A percentile compares a stretch with the other conserved stretches of the same genome.
phyloP scores from a whole-genome alignment of 2,888 invertebrate species.

The Acrobasis repandana region DNA sequence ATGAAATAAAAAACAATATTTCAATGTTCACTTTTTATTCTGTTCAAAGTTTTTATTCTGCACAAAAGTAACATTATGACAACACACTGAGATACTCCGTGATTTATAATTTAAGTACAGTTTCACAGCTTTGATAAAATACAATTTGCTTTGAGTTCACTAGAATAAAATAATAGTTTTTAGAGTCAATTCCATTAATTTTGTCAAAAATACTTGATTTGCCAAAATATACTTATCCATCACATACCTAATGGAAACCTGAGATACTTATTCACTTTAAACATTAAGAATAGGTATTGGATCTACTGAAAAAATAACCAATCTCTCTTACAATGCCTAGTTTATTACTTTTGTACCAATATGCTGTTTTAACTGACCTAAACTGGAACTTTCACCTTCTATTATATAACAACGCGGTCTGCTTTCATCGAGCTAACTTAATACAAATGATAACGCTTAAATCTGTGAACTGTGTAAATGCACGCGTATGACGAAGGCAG shows the following conservation, averaged over 20 bases:
- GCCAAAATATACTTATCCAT: slow-evolving; percentile 59
- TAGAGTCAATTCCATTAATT: slow-evolving; percentile 65
- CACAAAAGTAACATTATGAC: slow-evolving; percentile 77
- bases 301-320: slow-evolving; percentile 25
- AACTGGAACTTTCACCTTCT: slow-evolving; percentile 27
- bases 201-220: slow-evolving; percentile 56
- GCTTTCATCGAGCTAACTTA: slow-evolving; percentile 6
- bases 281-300: not conserved
- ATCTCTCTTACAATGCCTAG: slow-evolving; percentile 22
- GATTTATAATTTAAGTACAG: slow-evolving; percentile 75
- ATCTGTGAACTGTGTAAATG: slow-evolving; percentile 38
- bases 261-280: not conserved
- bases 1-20: slow-evolving; percentile 27
- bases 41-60: no score
- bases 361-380: slow-evolving; percentile 41
- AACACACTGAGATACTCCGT: slow-evolving; percentile 76
- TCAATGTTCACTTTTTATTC: slow-evolving; percentile 61
- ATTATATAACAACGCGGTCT: slow-evolving; percentile 4
- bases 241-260: slow-evolving; percentile 18
- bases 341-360: slow-evolving; percentile 55
- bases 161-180: slow-evolving; percentile 45
- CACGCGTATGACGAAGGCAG: slow-evolving; percentile 46
- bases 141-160: slow-evolving; percentile 47
- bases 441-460: slow-evolving; percentile 12
- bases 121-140: slow-evolving; percentile 76